Evolutionary conservation across 2,888 invertebrate species (phyloP), one percentile per base, ranked within the genome.

Genomic region (Pristionchus maxplancki): DNA sequence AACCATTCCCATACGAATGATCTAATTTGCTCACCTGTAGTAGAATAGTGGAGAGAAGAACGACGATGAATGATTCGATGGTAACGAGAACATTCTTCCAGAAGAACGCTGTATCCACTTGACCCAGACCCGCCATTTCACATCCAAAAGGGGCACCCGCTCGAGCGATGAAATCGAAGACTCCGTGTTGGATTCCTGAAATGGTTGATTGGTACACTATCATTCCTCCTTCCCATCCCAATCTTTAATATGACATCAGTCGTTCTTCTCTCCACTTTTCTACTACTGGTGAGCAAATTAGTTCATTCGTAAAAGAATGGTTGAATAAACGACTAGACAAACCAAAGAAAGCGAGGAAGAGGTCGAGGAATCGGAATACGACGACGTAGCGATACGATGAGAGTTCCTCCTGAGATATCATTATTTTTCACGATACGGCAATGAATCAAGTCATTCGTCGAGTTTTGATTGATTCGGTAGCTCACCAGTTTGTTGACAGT

Each of bases 61-160:
- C 92, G 34, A 94, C 93, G 84, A 92, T 89, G 89, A 94, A 93
- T n/a, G 93, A 91, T 88, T 93, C 94, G 84, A 93, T 88, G 34
- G 94, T 92, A 15, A 92, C 93, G 81, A 91, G 92, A 86, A 93
- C 91, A 89, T 94, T 94, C 90, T 93, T 93, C 94, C 94, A 94
- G 88, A 93, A 91, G 89, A 91, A 91, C 15, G 92, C 91, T 20
- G 92, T 90, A 44, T 91, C 91, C 17, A 91, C 86, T 15, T 91
- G 88, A 0, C 89, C 89, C 34, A 91, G 88, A 11, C 24, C 24
- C 9, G 28, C 89, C n/a, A 71, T 37, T 48, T 92, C 91, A 48
- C 91, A 91, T 24, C 91, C 91, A 37, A 92, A 91, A 20, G n/a
- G n/a, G n/a, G 89, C 82, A 13, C 91, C 91, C 6, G 89, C 90